phyloP scores from a whole-genome alignment of 2,797 vertebrate genomes.

The Chrosomus eos region DNA sequence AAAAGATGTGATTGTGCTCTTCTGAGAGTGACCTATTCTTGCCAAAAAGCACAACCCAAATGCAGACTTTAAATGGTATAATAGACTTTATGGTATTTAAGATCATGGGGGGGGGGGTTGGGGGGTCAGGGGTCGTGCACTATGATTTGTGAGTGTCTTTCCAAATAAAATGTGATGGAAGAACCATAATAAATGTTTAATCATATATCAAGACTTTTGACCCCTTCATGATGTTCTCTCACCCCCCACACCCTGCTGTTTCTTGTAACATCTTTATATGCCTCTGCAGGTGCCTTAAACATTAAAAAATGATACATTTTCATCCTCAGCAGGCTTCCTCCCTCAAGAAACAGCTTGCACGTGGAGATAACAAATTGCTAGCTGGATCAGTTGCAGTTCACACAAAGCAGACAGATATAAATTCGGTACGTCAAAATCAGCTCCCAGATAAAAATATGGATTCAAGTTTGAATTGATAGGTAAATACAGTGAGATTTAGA shows the following conservation, averaged over 20 bases:
- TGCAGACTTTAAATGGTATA: not conserved
- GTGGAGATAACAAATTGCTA: slow-evolving; percentile 31
- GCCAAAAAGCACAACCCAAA: not conserved
- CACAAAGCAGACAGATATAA: slow-evolving; percentile 15
- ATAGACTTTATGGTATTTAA: slow-evolving; percentile 6
- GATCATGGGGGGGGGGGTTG: not conserved
- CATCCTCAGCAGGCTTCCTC: not conserved
- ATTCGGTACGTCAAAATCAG: slow-evolving; percentile 25
- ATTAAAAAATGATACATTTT: not conserved
- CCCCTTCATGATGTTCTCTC: not conserved
- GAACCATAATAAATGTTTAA: slow-evolving; percentile 13
- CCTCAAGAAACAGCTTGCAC: slow-evolving; percentile 27
- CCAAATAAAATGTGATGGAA: slow-evolving; percentile 4
- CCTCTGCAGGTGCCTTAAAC: not conserved
- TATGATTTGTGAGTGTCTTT: slow-evolving; percentile 7
- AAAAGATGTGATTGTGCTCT: not conserved
- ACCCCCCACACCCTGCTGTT: slow-evolving; percentile 1
- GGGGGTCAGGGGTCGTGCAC: not conserved
- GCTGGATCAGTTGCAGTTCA: slow-evolving; percentile 16
- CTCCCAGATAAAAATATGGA: not conserved
- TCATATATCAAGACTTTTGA: slow-evolving; percentile 18
- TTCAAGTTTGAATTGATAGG: not conserved
- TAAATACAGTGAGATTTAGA: not conserved
- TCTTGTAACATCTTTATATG: slow-evolving; percentile 5
- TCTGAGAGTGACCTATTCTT: not conserved